phyloP scores from a whole-genome alignment of 2,113 vertebrate genomes.

The Opisthocomus hoazin region DNA sequence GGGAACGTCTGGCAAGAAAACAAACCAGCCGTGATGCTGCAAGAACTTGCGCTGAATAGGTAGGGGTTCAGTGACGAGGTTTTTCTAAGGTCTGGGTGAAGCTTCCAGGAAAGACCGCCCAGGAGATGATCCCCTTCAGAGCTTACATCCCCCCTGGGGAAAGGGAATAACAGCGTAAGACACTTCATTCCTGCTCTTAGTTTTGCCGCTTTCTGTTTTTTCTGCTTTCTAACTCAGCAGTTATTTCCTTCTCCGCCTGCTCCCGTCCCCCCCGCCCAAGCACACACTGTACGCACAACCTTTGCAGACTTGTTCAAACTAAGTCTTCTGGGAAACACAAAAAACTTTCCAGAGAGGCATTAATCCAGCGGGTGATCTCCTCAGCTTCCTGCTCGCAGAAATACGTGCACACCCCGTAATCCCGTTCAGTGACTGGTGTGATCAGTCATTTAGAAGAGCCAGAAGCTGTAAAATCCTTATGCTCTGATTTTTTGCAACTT shows the following conservation, averaged over 20 bases:
- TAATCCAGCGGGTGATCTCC: neutral
- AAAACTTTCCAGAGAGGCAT: neutral
- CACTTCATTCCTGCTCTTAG: neutral
- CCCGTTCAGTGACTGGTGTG: neutral
- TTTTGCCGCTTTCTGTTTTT: neutral
- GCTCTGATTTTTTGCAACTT: neutral
- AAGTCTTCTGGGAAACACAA: neutral
- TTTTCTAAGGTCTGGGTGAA: neutral
- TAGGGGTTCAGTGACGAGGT: neutral
- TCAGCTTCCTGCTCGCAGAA: neutral
- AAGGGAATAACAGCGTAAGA: neutral
- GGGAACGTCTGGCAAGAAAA: neutral
- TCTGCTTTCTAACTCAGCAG: neutral
- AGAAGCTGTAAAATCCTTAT: neutral
- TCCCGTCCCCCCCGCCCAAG: neutral
- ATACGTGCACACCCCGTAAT: neutral
- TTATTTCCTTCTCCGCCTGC: neutral
- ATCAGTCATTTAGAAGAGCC: neutral
- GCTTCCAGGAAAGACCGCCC: neutral
- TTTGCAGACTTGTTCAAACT: neutral
- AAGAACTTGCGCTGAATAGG: neutral
- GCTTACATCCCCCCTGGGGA: neutral
- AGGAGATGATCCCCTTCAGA: neutral
- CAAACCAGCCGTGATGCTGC: neutral
- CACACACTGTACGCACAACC: neutral